These are phyloP conservation scores for Cryptosula pallasiana DNA, from an alignment of 2,888 invertebrate genomes.

Conservation along the genomic window DNA sequence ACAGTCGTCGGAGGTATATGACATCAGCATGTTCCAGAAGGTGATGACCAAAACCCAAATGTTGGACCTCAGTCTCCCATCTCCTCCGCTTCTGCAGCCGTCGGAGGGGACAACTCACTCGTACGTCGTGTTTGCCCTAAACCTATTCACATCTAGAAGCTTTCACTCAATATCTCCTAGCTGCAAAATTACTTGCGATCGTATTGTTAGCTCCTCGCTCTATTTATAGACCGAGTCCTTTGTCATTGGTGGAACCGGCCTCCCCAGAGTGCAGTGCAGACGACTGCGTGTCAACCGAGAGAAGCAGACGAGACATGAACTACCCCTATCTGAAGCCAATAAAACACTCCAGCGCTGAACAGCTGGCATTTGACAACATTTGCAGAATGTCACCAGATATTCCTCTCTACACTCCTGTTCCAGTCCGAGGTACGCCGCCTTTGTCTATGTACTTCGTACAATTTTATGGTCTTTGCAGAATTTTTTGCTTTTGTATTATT, in stretches of 20 bases:
- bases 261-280: neutral
- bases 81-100: neutral
- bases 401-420: neutral
- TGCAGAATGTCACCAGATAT: neutral
- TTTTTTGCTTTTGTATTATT: no score
- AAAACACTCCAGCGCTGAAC: neutral
- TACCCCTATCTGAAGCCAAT: conserved; percentile 7
- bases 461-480: no score
- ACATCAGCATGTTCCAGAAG: conserved; percentile 10
- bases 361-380: neutral
- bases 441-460: no score
- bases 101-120: neutral
- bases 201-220: no score
- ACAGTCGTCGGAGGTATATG: neutral
- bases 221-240: neutral
- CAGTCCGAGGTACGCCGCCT: conserved; percentile 8
- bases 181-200: no score
- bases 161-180: no score
- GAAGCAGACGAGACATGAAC: neutral
- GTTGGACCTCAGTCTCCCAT: neutral
- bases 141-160: no score
- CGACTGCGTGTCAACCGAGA: neutral
- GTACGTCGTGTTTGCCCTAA: conserved; percentile 6
- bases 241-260: neutral
- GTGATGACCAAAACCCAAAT: conserved; percentile 5